Evolutionary conservation across 2,113 vertebrate genomes (phyloP).

Genomic region (Pluvianellus socialis): DNA sequence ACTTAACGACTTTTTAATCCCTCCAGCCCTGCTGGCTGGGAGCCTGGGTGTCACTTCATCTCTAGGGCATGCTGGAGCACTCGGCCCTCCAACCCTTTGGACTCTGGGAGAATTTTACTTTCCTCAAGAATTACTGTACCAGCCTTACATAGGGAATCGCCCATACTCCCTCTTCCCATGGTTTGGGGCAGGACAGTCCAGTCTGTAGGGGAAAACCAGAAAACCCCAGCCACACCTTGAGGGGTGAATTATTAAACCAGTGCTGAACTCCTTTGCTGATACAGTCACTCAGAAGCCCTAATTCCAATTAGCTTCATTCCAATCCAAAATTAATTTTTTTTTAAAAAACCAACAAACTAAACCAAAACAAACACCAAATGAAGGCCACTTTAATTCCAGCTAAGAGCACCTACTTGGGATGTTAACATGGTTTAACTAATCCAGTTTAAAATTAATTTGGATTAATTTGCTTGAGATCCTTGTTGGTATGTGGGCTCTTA

Average conservation of each 20-base stretch:
- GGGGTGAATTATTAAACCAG: neutral
- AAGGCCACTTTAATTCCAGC: neutral
- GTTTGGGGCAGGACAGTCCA: neutral
- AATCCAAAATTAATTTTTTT: neutral
- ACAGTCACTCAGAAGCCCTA: neutral
- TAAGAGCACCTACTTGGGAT: neutral
- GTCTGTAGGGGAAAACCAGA: neutral
- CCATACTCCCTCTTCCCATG: neutral
- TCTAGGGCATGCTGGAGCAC: neutral
- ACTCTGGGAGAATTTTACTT: neutral
- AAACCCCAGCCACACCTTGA: neutral
- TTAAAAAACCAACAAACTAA: neutral
- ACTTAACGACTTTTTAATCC: neutral
- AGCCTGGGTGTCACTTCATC: neutral
- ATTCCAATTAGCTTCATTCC: neutral
- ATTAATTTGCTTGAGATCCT: neutral
- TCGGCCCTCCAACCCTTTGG: neutral
- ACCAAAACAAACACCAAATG: neutral
- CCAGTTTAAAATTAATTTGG: constrained; percentile 2
- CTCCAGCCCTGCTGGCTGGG: neutral
- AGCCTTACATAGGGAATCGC: neutral
- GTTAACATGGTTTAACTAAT: neutral
- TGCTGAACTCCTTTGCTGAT: neutral
- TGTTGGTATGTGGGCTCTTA: neutral
- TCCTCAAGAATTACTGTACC: neutral